Conservation (phyloP, 64 coral and sea anemone species). For the Montipora cactus region DNA sequence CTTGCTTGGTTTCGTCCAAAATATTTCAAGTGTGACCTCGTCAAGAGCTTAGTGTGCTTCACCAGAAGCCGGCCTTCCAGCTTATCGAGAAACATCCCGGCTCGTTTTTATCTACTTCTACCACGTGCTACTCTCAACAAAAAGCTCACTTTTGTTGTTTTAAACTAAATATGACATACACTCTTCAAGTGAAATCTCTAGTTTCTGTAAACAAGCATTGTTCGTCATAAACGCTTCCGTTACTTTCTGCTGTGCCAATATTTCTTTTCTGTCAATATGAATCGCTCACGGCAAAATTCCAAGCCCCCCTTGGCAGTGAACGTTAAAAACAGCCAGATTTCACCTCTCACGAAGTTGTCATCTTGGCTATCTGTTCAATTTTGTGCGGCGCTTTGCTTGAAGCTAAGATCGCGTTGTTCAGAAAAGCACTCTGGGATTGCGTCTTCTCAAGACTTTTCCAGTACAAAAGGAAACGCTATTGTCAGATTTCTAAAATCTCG, state of each 20-base stretch:
- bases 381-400: too few relatives aligned
- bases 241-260: not conserved
- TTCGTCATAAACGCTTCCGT: conserved; percentile 31
- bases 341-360: too few relatives aligned
- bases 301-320: not conserved
- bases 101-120: not conserved
- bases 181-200: not conserved
- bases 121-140: not conserved
- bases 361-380: too few relatives aligned
- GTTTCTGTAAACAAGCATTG: conserved; percentile 24
- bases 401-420: too few relatives aligned
- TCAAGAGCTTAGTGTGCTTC: not conserved
- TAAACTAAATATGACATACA: not conserved
- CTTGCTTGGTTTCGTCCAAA: not conserved
- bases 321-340: too few relatives aligned
- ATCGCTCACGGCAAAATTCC: not conserved
- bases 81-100: not conserved
- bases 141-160: conserved; percentile 5
- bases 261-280: not conserved
- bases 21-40: not conserved
- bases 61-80: not conserved
- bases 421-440: too few relatives aligned
- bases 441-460: too few relatives aligned
- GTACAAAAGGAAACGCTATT: not conserved
- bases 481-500: not conserved